Evolutionary conservation across 2,113 vertebrate species (phyloP).

Genomic region (Urocolius indicus): DNA sequence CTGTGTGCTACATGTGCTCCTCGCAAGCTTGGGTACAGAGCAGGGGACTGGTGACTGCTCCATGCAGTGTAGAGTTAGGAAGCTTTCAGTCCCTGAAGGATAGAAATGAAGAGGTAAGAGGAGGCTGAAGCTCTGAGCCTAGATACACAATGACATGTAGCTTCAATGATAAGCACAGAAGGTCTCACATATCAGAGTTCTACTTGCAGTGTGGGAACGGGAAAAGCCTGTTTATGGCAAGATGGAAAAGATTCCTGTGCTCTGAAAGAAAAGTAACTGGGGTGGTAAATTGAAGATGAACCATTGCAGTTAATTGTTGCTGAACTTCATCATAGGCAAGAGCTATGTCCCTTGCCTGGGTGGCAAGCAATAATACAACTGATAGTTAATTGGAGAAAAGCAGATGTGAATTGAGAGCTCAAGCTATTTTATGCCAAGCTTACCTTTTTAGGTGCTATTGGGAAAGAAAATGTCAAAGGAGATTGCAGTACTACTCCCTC

Average conservation of each 20-base stretch:
- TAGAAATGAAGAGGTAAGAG: not conserved
- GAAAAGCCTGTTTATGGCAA: not conserved
- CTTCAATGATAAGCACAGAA: not conserved
- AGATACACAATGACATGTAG: not conserved
- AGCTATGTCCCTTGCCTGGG: not conserved
- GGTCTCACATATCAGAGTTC: not conserved
- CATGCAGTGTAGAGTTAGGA: not conserved
- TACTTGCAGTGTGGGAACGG: accelerated
- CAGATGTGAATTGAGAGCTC: not conserved
- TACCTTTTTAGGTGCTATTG: not conserved
- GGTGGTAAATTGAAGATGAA: not conserved
- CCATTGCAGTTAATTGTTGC: not conserved
- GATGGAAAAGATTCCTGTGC: not conserved
- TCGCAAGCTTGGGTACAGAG: not conserved
- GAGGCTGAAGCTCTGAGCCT: not conserved
- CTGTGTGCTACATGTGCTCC: accelerated
- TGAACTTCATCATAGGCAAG: not conserved
- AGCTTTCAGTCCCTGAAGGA: not conserved
- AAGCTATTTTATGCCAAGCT: not conserved
- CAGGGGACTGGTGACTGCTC: not conserved
- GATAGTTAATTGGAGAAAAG: not conserved
- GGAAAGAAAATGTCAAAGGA: not conserved
- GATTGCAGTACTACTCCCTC: not conserved
- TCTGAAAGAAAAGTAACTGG: not conserved
- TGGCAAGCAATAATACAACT: not conserved